Conservation (phyloP, 2,888 invertebrate genomes). For the Alloplasta piceator region DNA sequence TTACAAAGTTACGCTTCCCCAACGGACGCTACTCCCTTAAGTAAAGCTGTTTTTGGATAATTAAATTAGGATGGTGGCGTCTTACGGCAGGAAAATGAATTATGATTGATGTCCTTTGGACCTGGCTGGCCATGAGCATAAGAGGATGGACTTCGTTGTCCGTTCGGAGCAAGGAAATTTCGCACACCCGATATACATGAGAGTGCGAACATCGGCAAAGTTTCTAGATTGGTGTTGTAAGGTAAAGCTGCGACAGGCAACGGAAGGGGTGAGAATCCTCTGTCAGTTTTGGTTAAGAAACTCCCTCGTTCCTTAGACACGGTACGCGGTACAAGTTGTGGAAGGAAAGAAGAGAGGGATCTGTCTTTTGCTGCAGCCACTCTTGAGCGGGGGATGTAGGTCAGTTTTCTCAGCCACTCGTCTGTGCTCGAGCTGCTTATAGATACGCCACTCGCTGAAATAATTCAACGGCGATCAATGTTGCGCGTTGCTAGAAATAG, state of each 20-base stretch:
- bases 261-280: constrained; percentile 19
- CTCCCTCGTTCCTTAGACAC: constrained; percentile 28
- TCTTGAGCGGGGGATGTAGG: constrained; percentile 75
- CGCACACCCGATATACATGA: background rate
- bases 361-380: constrained; percentile 50
- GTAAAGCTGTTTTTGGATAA: constrained; percentile 2
- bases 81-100: too few species aligned
- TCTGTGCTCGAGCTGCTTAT: constrained; percentile 69
- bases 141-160: constrained; percentile 4
- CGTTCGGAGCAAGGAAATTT: constrained; percentile 36
- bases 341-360: background rate
- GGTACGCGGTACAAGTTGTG: background rate
- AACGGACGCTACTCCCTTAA: background rate
- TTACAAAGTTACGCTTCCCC: constrained; percentile 8
- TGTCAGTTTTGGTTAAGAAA: constrained; percentile 63
- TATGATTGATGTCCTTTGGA: constrained; percentile 8
- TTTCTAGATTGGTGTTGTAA: constrained; percentile 60
- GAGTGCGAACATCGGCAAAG: constrained; percentile 42
- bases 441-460: constrained; percentile 80
- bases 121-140: background rate
- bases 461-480: constrained; percentile 83
- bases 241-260: constrained; percentile 46
- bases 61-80: too few species aligned
- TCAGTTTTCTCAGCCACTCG: constrained; percentile 79
- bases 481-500: constrained; percentile 79